These are phyloP conservation scores for Agriotes lineatus DNA, from an alignment of 2,888 invertebrate species.

Conservation along the genomic window DNA sequence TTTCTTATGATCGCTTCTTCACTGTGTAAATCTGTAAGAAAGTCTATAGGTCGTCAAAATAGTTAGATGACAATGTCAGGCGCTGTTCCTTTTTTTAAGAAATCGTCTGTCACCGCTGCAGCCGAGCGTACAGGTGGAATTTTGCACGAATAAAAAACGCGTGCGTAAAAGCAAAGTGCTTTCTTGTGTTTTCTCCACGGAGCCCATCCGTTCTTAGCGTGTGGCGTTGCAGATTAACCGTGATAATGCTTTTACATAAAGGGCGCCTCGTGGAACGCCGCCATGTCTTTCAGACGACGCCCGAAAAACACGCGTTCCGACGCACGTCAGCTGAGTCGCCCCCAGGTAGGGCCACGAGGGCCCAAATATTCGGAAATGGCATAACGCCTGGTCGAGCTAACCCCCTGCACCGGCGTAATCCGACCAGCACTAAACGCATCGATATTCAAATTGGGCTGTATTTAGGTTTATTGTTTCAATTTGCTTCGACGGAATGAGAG, in stretches of 20 bases:
- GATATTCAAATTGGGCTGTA: conserved; percentile 27
- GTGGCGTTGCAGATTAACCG: conserved; percentile 35
- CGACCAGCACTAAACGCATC: conserved; percentile 12
- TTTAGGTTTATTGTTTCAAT: conserved; percentile 33
- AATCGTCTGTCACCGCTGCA: background rate
- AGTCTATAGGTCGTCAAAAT: too few species aligned
- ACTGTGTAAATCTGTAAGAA: too few species aligned
- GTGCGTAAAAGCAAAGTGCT: conserved; percentile 45
- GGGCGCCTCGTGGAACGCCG: background rate
- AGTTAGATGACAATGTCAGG: too few species aligned
- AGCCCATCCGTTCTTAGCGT: conserved; percentile 41
- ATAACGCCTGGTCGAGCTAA: too few species aligned
- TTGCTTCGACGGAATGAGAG: conserved; percentile 18
- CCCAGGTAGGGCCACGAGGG: background rate
- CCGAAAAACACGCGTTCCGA: background rate
- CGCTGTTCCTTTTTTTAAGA: background rate
- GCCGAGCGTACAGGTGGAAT: conserved; percentile 15
- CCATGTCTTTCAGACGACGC: background rate
- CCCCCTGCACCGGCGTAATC: too few species aligned
- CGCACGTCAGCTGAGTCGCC: background rate
- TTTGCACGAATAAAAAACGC: conserved; percentile 43
- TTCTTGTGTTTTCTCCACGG: conserved; percentile 46
- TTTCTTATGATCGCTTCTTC: too few species aligned
- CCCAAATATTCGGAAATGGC: too few species aligned
- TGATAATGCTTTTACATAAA: conserved; percentile 16